phyloP scores from a whole-genome alignment of 1,140 invertebrate species.

The Drosophila dunni region DNA sequence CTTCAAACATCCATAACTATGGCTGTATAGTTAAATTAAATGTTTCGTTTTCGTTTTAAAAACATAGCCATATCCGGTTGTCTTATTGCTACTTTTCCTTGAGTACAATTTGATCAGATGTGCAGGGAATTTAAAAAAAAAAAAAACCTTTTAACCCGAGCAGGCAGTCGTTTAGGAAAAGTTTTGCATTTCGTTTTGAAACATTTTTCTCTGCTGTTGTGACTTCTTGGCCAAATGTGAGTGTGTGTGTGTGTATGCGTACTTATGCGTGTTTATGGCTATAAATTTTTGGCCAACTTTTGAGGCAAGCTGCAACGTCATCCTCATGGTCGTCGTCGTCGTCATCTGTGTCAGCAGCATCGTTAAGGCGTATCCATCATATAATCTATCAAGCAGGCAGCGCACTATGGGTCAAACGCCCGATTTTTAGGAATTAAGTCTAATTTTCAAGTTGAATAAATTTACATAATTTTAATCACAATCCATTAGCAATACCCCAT shows the following conservation, averaged over 20 bases:
- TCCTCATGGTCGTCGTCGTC: constrained; percentile 15
- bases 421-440: too few species aligned
- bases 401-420: too few species aligned
- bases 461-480: too few species aligned
- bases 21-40: too few species aligned
- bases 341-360: constrained; percentile 51
- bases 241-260: not conserved
- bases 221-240: constrained; percentile 3
- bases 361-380: constrained; percentile 76
- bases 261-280: constrained; percentile 18
- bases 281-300: constrained; percentile 63
- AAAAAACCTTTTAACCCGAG: not conserved
- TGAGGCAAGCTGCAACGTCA: constrained; percentile 57
- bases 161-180: constrained; percentile 3
- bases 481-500: too few species aligned
- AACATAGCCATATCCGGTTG: too few species aligned
- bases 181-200: constrained; percentile 14
- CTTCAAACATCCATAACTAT: too few species aligned
- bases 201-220: constrained; percentile 4
- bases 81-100: not conserved
- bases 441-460: too few species aligned
- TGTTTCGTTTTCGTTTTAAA: too few species aligned
- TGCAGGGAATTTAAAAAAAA: too few species aligned
- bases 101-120: constrained; percentile 1
- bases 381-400: constrained; percentile 63